Evolutionary conservation across 2,888 invertebrate genomes (phyloP).

Genomic region (Agrochola litura): DNA sequence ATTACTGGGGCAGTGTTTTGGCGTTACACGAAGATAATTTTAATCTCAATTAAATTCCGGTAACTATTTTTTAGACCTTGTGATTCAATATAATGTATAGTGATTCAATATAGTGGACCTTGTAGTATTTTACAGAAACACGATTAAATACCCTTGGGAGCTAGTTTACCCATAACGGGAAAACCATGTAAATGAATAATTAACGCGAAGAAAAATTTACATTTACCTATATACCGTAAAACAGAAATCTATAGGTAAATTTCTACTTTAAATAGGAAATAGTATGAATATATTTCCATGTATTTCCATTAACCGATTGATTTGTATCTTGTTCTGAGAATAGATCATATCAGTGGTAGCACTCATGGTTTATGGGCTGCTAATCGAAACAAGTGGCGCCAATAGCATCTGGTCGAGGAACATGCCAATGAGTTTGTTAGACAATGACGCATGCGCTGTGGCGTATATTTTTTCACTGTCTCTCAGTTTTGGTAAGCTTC

Average conservation of each 20-base stretch:
- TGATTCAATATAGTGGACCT: conserved; percentile 21
- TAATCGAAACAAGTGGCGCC: conserved; percentile 51
- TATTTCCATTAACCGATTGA: conserved; percentile 29
- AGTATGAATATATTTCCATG: conserved; percentile 15
- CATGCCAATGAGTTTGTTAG: conserved; percentile 31
- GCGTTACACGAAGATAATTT: not conserved
- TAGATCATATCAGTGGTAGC: conserved; percentile 38
- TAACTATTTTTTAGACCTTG: conserved; percentile 4
- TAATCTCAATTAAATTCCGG: conserved; percentile 7
- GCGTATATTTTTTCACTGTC: not conserved
- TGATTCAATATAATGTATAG: not conserved
- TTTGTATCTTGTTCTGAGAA: conserved; percentile 36
- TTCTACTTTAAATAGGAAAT: not conserved
- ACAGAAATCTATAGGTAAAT: not conserved
- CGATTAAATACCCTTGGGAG: not conserved
- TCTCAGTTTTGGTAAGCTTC: not conserved
- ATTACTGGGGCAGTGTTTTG: conserved; percentile 7
- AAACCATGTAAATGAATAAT: conserved; percentile 5
- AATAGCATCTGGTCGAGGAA: conserved; percentile 19
- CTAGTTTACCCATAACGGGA: not conserved
- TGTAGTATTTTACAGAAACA: conserved; percentile 12
- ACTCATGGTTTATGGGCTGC: conserved; percentile 27
- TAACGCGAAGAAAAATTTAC: not conserved
- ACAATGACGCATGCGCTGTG: conserved; percentile 35
- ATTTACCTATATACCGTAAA: not conserved